Base-by-base conservation (phyloP, 2,113 vertebrate genomes). In the Notarius lentiginosus region DNA sequence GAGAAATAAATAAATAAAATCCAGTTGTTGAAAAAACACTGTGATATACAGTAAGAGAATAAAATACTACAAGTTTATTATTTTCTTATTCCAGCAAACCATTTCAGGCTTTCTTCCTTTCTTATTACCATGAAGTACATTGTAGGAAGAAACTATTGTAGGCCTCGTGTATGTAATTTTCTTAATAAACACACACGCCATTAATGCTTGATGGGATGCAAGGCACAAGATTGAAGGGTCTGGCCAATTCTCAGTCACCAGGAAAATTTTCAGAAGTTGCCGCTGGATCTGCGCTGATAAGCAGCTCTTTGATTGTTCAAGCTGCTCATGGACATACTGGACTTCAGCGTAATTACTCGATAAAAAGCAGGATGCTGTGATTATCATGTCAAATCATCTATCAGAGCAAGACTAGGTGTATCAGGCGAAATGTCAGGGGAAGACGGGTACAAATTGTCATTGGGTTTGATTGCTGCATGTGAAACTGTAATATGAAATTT, bases 311-410 rank as follows among this genome's bases (percentile, higher is more conserved):
- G 80, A 51, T 79, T 77, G 27, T 79, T 83, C 24, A 61, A 47
- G 20, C 49, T 30, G 20, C 27, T 53, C 79, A 56, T 15, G 41
- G 60, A 73, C 60, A 7, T 24, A 8, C 27, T 15, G 41, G 82
- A 89, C 73, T 75, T 75, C 22, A 1, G 56, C 34, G 56, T 89
- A 83, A 84, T 89, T 75, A 86, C n/a, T 20, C 75, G 80, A 83
- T 73, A 66, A 56, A 87, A 60, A 87, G 60, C 63, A 82, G 77
- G 53, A n/a, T 61, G 14, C 68, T 61, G 27, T 77, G 55, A 89
- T 88, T 89, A 86, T 89, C 73, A 58, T 80, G 49, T 83, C 18
- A 75, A 73, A 73, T 85, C 82, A 66, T 86, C 84, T 72, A 55
- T 85, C 83, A 20, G 86, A 22, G 72, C 58, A 24, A 80, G 27